These are phyloP conservation scores for Peromyscus aztecus DNA, from an alignment of 2,797 vertebrate genomes.

Conservation along the genomic window DNA sequence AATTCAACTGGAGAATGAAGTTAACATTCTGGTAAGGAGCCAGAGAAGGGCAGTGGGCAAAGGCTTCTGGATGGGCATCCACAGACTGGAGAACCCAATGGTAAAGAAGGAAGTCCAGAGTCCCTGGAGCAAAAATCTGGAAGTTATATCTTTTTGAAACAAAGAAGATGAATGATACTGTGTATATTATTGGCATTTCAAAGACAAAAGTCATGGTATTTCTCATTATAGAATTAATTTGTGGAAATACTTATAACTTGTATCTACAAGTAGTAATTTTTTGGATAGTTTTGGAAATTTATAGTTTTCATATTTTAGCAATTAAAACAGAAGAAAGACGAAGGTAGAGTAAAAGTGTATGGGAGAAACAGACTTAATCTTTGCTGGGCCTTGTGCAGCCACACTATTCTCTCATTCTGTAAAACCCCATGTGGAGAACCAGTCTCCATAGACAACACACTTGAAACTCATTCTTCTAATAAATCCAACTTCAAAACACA, in stretches of 20 bases:
- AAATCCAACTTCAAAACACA: background rate
- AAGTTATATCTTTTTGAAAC: conserved; percentile 7
- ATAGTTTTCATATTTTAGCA: background rate
- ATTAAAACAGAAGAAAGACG: conserved; percentile 24
- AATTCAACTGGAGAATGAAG: background rate
- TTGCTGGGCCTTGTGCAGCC: background rate
- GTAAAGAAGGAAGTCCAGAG: background rate
- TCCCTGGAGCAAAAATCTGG: background rate
- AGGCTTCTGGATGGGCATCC: background rate
- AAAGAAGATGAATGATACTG: background rate
- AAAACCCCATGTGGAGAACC: background rate
- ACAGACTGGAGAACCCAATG: background rate
- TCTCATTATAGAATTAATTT: conserved; percentile 8
- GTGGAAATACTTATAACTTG: background rate
- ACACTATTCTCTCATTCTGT: background rate
- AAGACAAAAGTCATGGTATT: background rate
- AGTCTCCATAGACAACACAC: background rate
- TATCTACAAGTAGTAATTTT: background rate
- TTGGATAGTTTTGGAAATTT: background rate
- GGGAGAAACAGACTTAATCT: background rate
- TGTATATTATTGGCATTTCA: background rate
- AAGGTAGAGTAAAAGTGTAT: background rate
- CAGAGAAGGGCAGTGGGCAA: background rate
- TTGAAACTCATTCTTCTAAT: background rate
- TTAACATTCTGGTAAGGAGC: background rate